A percentile compares a stretch with the other conserved stretches of the same genome.
phyloP scores from a whole-genome alignment of 2,113 vertebrate genomes.

The Sula dactylatra region DNA sequence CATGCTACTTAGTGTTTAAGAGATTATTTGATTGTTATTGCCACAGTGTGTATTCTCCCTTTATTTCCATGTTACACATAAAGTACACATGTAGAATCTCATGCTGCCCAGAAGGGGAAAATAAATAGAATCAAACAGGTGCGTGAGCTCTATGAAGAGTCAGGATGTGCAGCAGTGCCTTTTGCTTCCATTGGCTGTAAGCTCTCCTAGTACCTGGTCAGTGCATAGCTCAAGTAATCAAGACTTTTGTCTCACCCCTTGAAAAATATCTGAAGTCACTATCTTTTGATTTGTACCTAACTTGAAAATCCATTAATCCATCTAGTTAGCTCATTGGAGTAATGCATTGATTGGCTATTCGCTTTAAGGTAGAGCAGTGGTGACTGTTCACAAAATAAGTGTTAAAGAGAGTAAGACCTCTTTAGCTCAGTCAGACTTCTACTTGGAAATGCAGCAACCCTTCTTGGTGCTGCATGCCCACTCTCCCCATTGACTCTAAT shows the following conservation, averaged over 20 bases:
- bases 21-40: not conserved
- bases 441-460: not conserved
- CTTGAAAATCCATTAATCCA: not conserved
- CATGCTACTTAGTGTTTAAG: not conserved
- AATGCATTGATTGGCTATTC: not conserved
- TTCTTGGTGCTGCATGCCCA: not conserved
- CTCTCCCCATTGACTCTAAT: not conserved
- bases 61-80: not conserved
- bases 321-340: not conserved
- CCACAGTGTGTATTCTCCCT: not conserved
- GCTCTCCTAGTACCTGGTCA: not conserved
- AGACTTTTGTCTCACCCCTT: not conserved
- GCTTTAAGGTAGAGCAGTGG: not conserved
- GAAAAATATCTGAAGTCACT: not conserved
- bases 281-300: not conserved
- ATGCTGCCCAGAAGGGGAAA: not conserved
- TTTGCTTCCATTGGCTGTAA: not conserved
- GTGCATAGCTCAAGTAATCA: not conserved
- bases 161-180: rapidly evolving
- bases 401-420: not conserved
- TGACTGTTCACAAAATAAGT: not conserved
- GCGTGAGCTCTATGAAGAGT: not conserved
- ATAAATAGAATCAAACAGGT: not conserved
- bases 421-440: not conserved
- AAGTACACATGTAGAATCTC: not conserved